Base-by-base conservation (phyloP, 2,888 invertebrate genomes). In the Lasioglossum vierecki region DNA sequence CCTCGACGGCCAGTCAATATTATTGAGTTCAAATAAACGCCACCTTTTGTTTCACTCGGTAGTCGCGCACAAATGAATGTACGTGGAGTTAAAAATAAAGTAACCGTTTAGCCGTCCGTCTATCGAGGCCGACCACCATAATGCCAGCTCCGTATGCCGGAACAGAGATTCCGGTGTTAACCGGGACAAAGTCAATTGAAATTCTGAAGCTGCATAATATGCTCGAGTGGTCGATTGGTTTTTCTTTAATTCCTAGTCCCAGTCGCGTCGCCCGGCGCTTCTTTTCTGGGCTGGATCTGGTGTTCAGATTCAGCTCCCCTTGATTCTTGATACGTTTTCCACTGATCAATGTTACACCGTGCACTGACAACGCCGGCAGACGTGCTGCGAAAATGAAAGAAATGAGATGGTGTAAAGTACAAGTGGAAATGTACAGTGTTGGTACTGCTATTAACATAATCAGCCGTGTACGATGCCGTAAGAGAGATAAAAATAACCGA, bases 21-120 rank as follows among this genome's bases (percentile, higher is more conserved):
- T 88, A 90, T 88, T 80, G 88, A 87, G 79, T 76, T 83, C 60
- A 76, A 88, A 88, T 88, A 87, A 89, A 76, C 87, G 80, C 68
- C 81, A 76, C 74, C 88, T 83, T 86, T 89, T 88, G 86, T 89
- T 57, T 53, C 76, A 49, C 46, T 30, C 76, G 70, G 49, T 60
- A 41, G 76, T 5, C 46, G 53, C 30, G 49, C 71, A 68, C 72
- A 86, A 89, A 84, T 79, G 83, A 79, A 84, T 76, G 84, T 75
- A 63, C 60, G 84, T 66, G 57, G 87, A 87, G 90, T 90, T 90
- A 90, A 90, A 90, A 90, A 90, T 90, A 90, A 90, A 90, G 66
- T 79, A 80, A 88, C 74, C 89, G 86, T 90, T 87, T 87, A 88
- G 74, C 79, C 72, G 88, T 79, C 85, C 83, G 76, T 80, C 68